Evolutionary conservation across 2,888 invertebrate species (phyloP).

Genomic region (Acanthosoma haemorrhoidale): DNA sequence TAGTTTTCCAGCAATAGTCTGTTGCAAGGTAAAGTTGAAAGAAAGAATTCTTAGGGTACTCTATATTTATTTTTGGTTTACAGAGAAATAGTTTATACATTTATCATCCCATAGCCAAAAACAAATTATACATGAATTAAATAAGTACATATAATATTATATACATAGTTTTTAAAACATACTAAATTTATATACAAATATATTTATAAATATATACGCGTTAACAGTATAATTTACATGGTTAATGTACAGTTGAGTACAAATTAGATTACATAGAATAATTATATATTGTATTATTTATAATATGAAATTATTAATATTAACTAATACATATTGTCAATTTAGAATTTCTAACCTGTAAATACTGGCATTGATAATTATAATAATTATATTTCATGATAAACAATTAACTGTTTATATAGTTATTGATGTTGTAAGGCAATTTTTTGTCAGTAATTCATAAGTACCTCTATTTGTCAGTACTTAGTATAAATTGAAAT

Average conservation of each 20-base stretch:
- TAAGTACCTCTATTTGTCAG: no score
- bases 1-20: no score
- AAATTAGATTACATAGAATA: constrained; percentile 1
- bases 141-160: constrained; percentile 8
- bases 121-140: constrained; percentile 23
- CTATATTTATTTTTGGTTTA: constrained; percentile 29
- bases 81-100: constrained; percentile 22
- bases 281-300: not conserved
- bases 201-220: constrained; percentile 15
- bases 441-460: no score
- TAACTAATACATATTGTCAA: no score
- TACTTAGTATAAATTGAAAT: no score
- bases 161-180: constrained; percentile 14
- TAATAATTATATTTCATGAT: no score
- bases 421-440: no score
- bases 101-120: constrained; percentile 26
- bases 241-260: constrained; percentile 29
- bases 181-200: constrained; percentile 15
- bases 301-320: constrained; percentile 5
- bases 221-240: constrained; percentile 24
- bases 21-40: no score
- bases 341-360: no score
- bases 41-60: not conserved
- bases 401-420: no score
- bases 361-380: no score